phyloP scores from a whole-genome alignment of 2,797 vertebrate species.

The Chromobotia macracanthus region DNA sequence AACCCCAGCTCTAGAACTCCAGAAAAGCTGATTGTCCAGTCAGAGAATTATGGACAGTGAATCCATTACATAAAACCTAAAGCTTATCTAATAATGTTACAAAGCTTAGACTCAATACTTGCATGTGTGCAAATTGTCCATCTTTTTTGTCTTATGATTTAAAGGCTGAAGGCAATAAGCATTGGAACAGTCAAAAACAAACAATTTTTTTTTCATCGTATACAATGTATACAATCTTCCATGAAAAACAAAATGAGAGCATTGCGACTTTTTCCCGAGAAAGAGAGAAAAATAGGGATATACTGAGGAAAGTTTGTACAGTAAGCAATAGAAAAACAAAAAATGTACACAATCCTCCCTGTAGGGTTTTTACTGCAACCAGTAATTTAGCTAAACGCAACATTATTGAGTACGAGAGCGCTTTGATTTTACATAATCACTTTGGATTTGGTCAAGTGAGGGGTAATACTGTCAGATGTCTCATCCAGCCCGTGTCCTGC shows the following conservation, averaged over 20 bases:
- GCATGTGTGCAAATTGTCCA: slow-evolving; percentile 57
- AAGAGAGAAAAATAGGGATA: slow-evolving; percentile 27
- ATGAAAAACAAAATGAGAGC: slow-evolving; percentile 56
- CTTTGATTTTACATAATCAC: slow-evolving; percentile 48
- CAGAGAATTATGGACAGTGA: slow-evolving; percentile 58
- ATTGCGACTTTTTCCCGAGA: slow-evolving; percentile 43
- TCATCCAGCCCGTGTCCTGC: slow-evolving; percentile 55
- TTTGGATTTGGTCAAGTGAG: slow-evolving; percentile 57
- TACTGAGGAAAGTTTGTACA: slow-evolving; percentile 47
- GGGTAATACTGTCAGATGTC: slow-evolving; percentile 62
- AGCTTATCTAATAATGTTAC: slow-evolving; percentile 48
- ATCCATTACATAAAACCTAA: slow-evolving; percentile 51
- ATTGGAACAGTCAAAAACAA: slow-evolving; percentile 63
- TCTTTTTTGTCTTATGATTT: slow-evolving; percentile 52
- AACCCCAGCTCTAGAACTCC: slow-evolving; percentile 57
- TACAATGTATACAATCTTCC: slow-evolving; percentile 60
- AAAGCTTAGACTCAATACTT: slow-evolving; percentile 58
- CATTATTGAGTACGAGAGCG: slow-evolving; percentile 45
- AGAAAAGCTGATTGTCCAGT: slow-evolving; percentile 64
- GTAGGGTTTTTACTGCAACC: slow-evolving; percentile 33
- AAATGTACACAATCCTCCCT: slow-evolving; percentile 55
- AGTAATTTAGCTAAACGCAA: slow-evolving; percentile 52
- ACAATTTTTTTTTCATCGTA: slow-evolving; percentile 47
- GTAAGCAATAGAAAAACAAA: slow-evolving; percentile 54
- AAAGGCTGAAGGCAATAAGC: slow-evolving; percentile 59